A percentile compares a stretch with the other conserved stretches of the same genome.
These are phyloP conservation scores for Eira barbara DNA, from an alignment of 2,113 vertebrate genomes.

Conservation along the genomic window DNA sequence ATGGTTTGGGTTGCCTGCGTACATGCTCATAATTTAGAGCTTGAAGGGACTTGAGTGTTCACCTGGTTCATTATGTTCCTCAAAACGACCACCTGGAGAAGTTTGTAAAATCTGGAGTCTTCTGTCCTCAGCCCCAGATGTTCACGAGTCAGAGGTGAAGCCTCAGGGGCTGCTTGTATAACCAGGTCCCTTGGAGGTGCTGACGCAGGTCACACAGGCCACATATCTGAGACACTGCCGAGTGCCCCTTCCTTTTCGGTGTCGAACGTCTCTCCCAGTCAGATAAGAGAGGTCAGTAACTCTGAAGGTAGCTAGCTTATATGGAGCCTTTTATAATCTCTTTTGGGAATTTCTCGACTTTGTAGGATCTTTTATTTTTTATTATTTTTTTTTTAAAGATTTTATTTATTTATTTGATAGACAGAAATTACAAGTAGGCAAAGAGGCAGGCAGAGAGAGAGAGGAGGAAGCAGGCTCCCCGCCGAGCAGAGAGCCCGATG, in stretches of 20 bases:
- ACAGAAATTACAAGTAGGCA: too few species aligned
- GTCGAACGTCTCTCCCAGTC: neutral
- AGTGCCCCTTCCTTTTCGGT: neutral
- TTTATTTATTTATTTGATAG: too few species aligned
- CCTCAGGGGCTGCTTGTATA: neutral
- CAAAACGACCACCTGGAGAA: neutral
- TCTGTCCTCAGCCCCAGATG: neutral
- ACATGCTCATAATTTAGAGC: neutral
- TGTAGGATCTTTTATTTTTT: slow-evolving; percentile 12
- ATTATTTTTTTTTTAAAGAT: too few species aligned
- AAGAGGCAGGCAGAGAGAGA: too few species aligned
- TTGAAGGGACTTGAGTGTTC: neutral
- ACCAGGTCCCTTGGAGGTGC: neutral
- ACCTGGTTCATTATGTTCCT: neutral
- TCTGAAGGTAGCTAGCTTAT: neutral
- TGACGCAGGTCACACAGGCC: neutral
- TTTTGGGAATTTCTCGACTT: neutral
- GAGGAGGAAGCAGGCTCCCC: too few species aligned
- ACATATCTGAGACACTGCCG: neutral
- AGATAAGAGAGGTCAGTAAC: neutral
- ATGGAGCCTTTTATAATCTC: neutral
- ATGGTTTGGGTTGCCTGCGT: neutral
- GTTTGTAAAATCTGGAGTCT: neutral
- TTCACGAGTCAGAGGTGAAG: neutral
- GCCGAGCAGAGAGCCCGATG: too few species aligned